A percentile compares a stretch with the other conserved stretches of the same genome.
Conservation (phyloP, 2,113 vertebrate genomes). For the Trinectes maculatus region DNA sequence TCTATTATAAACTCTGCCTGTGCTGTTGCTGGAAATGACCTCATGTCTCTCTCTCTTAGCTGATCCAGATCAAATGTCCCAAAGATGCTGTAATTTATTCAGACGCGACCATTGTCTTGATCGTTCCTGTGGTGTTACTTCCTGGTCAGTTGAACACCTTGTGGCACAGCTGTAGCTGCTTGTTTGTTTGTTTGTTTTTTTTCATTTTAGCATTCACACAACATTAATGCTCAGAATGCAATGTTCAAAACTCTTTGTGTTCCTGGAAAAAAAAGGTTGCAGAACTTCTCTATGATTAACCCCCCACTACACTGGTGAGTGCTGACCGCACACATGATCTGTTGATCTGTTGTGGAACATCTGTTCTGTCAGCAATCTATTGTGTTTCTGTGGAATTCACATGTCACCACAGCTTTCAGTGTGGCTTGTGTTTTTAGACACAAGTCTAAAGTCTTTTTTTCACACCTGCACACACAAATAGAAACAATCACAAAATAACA, state of each 20-base stretch:
- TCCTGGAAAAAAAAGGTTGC: no score
- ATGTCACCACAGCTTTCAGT: conserved; percentile 39
- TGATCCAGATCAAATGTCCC: conserved; percentile 32
- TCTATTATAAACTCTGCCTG: conserved; percentile 17
- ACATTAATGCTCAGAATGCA: no score
- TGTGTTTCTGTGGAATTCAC: conserved; percentile 48
- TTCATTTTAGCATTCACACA: no score
- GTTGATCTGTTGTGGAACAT: conserved; percentile 57
- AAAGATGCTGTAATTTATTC: conserved; percentile 18
- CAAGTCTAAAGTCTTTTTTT: no score
- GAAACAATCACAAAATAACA: background rate
- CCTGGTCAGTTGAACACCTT: background rate
- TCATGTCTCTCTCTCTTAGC: conserved; percentile 49
- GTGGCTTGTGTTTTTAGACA: conserved; percentile 15
- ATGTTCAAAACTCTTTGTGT: no score
- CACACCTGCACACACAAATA: background rate
- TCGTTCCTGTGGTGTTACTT: background rate
- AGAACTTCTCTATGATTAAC: no score
- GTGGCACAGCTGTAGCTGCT: background rate
- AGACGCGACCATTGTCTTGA: background rate
- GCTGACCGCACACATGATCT: conserved; percentile 50
- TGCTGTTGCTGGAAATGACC: conserved; percentile 26
- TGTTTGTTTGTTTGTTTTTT: background rate
- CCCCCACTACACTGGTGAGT: conserved; percentile 8
- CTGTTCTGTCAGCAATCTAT: conserved; percentile 58